phyloP scores from a whole-genome alignment of 92 coral and sea anemone genomes.

The Heteractis magnifica region DNA sequence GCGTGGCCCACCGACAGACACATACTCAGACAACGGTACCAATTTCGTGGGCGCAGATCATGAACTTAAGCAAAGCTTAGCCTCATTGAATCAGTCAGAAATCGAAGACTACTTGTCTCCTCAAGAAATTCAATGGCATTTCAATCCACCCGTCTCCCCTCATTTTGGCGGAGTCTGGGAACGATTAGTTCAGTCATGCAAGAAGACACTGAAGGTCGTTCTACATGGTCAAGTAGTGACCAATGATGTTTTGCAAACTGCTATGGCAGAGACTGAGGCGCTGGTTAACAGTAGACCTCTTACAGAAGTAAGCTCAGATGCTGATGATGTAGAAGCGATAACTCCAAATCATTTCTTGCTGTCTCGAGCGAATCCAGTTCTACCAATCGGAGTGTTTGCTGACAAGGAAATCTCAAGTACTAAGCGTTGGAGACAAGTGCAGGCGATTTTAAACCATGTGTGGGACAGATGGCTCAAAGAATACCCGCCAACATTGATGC shows the following conservation, averaged over 20 bases:
- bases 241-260: conserved; percentile 43
- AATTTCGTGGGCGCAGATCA: conserved; percentile 5
- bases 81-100: neutral
- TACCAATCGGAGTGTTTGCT: conserved; percentile 5
- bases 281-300: conserved; percentile 57
- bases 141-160: conserved; percentile 33
- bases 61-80: neutral
- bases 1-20: neutral
- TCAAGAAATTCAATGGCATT: conserved; percentile 18
- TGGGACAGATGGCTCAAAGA: conserved; percentile 35
- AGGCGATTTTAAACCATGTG: conserved; percentile 11
- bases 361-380: conserved; percentile 25
- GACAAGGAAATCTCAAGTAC: conserved; percentile 40
- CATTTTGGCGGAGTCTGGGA: conserved; percentile 36
- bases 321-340: conserved; percentile 51
- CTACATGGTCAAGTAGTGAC: conserved; percentile 37
- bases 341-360: conserved; percentile 63
- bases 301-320: conserved; percentile 45
- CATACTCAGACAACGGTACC: neutral
- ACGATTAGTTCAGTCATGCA: neutral
- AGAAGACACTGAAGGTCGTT: conserved; percentile 44
- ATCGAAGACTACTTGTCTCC: neutral
- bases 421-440: conserved; percentile 38
- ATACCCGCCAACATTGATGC: conserved; percentile 13
- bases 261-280: conserved; percentile 50